These are phyloP conservation scores for Seira ritae DNA, from an alignment of 2,888 invertebrate genomes.

Conservation along the genomic window DNA sequence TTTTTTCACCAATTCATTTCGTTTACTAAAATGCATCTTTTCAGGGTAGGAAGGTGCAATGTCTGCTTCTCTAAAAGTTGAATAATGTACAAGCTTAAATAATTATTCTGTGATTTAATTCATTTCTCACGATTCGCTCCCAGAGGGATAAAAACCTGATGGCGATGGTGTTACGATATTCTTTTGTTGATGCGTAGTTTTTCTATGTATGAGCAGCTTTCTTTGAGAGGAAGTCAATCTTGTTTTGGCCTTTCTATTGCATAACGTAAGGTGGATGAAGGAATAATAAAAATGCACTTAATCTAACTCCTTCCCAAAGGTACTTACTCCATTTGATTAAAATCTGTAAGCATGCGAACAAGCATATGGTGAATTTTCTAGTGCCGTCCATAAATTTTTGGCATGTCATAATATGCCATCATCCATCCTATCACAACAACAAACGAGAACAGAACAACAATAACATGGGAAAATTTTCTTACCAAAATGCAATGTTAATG, in stretches of 20 bases:
- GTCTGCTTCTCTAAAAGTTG: not conserved
- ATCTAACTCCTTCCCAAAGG: too few relatives aligned
- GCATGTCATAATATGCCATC: constrained; percentile 34
- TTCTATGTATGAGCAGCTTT: too few relatives aligned
- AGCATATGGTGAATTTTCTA: not conserved
- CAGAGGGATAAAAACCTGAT: not conserved
- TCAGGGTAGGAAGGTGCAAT: constrained; percentile 21
- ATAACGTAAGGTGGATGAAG: too few relatives aligned
- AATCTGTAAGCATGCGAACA: constrained; percentile 31
- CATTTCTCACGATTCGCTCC: constrained; percentile 39
- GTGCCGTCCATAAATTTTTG: constrained; percentile 39
- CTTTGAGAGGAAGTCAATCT: too few relatives aligned
- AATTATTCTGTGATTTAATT: constrained; percentile 37
- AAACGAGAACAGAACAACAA: too few relatives aligned
- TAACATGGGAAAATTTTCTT: too few relatives aligned
- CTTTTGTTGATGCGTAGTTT: too few relatives aligned
- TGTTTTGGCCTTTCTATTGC: too few relatives aligned
- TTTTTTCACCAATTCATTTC: constrained; percentile 21
- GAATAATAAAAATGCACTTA: too few relatives aligned
- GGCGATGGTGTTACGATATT: too few relatives aligned
- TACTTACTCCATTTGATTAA: constrained; percentile 23
- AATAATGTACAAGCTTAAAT: not conserved
- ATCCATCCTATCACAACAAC: not conserved
- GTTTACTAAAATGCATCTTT: not conserved
- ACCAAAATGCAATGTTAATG: too few relatives aligned